Conservation (phyloP, 2,797 vertebrate species). For the Phylloscopus collybita region DNA sequence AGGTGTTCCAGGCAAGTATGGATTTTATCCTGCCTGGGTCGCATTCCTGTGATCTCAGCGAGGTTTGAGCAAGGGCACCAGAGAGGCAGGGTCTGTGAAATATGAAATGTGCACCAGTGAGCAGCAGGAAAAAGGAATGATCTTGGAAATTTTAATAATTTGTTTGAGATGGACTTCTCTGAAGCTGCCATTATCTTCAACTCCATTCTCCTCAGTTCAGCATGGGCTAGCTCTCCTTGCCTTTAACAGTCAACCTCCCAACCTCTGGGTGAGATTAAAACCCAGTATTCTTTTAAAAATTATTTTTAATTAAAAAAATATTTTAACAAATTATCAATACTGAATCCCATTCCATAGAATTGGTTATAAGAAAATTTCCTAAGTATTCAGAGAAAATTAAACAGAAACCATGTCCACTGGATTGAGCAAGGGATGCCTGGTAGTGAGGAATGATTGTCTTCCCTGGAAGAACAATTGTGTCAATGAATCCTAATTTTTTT, state of each 20-base stretch:
- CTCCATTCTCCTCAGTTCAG: background rate
- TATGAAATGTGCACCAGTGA: background rate
- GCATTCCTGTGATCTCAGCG: background rate
- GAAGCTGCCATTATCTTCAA: background rate
- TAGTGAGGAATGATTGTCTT: background rate
- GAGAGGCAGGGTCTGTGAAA: background rate
- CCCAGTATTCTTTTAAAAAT: rapidly evolving
- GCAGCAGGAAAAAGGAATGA: background rate
- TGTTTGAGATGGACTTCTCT: background rate
- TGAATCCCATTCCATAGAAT: background rate
- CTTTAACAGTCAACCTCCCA: background rate
- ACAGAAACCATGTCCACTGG: rapidly evolving
- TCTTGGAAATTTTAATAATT: background rate
- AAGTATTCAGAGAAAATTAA: background rate
- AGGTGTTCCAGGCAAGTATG: background rate
- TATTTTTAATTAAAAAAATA: background rate
- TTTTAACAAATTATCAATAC: background rate
- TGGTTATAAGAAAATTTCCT: background rate
- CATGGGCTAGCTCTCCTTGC: background rate
- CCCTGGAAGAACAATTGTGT: background rate
- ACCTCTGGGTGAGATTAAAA: background rate
- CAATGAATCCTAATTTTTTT: background rate
- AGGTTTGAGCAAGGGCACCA: background rate
- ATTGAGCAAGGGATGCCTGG: background rate
- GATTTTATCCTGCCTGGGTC: background rate